These are phyloP conservation scores for Toxostoma redivivum DNA, from an alignment of 2,113 vertebrate genomes.

Conservation along the genomic window DNA sequence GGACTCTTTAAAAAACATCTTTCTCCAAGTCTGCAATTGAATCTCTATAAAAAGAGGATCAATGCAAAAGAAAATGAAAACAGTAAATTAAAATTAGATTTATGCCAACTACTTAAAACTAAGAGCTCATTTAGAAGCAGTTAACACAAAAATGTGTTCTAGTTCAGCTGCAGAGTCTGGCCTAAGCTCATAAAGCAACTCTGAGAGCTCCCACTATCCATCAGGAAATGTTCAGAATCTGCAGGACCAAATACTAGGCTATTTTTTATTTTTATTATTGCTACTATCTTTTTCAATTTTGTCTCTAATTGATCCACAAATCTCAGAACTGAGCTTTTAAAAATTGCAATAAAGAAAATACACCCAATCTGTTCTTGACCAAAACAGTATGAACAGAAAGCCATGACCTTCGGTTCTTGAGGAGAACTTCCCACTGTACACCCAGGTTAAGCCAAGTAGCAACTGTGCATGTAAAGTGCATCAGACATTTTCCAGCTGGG, in stretches of 20 bases:
- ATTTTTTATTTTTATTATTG: background rate
- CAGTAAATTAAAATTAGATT: constrained; percentile 52
- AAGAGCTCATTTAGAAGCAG: constrained; percentile 55
- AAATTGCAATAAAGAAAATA: background rate
- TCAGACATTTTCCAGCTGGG: background rate
- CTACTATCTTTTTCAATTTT: background rate
- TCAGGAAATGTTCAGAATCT: background rate
- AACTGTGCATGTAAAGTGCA: background rate
- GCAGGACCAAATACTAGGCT: background rate
- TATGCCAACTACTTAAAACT: constrained; percentile 50
- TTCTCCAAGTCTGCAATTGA: constrained; percentile 40
- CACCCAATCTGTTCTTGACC: background rate
- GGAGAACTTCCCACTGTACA: background rate
- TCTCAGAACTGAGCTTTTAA: background rate
- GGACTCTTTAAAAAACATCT: constrained; percentile 29
- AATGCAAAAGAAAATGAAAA: constrained; percentile 49
- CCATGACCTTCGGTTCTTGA: background rate
- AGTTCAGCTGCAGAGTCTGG: constrained; percentile 1
- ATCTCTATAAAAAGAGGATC: constrained; percentile 22
- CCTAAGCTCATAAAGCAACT: background rate
- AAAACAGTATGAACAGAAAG: background rate
- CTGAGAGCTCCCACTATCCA: background rate
- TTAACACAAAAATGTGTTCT: constrained; percentile 39
- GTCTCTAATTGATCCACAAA: background rate
- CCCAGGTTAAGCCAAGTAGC: background rate